Evolutionary conservation across 1,140 invertebrate genomes (phyloP).

Genomic region (Drosophila subobscura): DNA sequence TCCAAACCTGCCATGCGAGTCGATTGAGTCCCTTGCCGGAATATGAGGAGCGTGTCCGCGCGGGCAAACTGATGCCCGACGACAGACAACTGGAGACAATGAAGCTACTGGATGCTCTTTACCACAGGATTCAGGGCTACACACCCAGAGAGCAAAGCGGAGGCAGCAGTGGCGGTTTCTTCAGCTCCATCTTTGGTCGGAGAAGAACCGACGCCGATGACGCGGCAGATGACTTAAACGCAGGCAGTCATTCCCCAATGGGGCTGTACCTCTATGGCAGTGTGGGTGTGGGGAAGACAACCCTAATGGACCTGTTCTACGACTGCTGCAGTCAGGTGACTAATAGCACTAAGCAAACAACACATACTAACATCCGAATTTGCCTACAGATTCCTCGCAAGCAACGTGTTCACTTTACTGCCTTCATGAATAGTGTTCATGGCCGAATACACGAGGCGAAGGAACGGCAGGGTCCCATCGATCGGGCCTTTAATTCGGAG

Average conservation of each 20-base stretch:
- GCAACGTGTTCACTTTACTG: constrained; percentile 96
- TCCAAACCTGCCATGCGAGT: constrained; percentile 33
- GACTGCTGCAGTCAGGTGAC: constrained; percentile 88
- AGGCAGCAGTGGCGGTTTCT: constrained; percentile 79
- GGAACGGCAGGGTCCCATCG: constrained; percentile 85
- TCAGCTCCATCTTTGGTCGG: constrained; percentile 79
- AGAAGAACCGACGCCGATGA: constrained; percentile 42
- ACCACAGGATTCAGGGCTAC: constrained; percentile 87
- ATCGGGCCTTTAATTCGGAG: constrained; percentile 86
- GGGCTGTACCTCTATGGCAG: constrained; percentile 93
- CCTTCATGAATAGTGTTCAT: constrained; percentile 99
- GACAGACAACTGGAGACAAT: constrained; percentile 89
- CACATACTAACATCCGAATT: not conserved
- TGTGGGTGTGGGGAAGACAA: constrained; percentile 98
- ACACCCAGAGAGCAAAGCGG: constrained; percentile 83
- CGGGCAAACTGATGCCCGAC: constrained; percentile 87
- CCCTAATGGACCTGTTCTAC: constrained; percentile 99
- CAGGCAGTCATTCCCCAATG: constrained; percentile 85
- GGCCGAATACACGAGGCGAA: constrained; percentile 92
- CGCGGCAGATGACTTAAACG: constrained; percentile 43
- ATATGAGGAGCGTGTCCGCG: constrained; percentile 86
- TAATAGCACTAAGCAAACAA: not conserved
- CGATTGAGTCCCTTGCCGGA: constrained; percentile 84
- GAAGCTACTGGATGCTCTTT: constrained; percentile 88
- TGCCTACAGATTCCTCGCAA: constrained; percentile 87